Evolutionary conservation across 2,888 invertebrate species (phyloP), one percentile per base, ranked within the genome.

Genomic region (Drosophila paranaensis): DNA sequence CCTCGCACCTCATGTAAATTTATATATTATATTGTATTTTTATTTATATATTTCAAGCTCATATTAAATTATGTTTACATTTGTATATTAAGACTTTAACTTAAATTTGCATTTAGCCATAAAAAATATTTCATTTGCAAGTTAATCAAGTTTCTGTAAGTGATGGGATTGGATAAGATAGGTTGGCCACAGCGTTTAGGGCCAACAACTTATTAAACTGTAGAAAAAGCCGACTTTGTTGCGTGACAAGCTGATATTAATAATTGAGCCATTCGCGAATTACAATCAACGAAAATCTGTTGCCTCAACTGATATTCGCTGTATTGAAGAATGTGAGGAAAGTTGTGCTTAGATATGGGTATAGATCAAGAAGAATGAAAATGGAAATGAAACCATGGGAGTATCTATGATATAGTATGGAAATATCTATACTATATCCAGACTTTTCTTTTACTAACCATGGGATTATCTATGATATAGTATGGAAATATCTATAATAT

Each of bases 191-290:
- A 25, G 13, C 45, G 45, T 25, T 45, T 45, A 25, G 11, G 14
- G 6, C 11, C 25, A 46, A 46, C 25, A 6, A 13, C 6, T 13
- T 9, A 46, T 46, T 46, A 46, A 13, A 25, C 20, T 20, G 20
- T 20, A 20, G 20, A 20, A 20, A 20, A 20, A 45, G 20, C 5
- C 20, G 14, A 27, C 6, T 25, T 27, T 46, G 11, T 46, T 46
- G 46, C 46, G 46, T 46, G 46, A 27, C 46, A 27, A 27, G 46
- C 27, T 46, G 46, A 14, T 27, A 46, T 46, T 46, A 46, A 46
- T 46, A 46, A 27, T 46, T 27, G 46, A 25, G 25, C 27, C 27
- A 46, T 20, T 46, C 27, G 27, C 46, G 46, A 46, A 46, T 14
- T 14, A 8, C 43, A 43, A 20, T 43, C 6, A 43, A 11, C 20